A percentile compares a stretch with the other conserved stretches of the same genome.
Conservation (phyloP, 2,113 vertebrate species). For the Verasper variegatus region DNA sequence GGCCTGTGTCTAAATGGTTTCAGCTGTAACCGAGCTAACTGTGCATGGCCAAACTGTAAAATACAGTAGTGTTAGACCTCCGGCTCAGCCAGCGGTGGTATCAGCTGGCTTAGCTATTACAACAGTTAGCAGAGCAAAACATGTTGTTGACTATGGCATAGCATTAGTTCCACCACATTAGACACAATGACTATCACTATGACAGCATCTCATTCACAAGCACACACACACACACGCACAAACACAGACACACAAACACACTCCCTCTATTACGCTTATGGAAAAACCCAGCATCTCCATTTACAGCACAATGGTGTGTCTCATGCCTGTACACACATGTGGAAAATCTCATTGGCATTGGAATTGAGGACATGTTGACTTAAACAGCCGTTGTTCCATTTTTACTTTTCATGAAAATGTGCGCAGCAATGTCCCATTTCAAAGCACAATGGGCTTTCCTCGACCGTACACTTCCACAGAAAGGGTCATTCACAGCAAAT, state of each 20-base stretch:
- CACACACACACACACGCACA: constrained; percentile 29
- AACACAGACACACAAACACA: constrained; percentile 25
- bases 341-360: constrained; percentile 33
- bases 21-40: constrained; percentile 36
- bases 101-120: constrained; percentile 72
- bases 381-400: constrained; percentile 10
- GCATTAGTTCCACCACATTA: constrained; percentile 79
- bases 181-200: constrained; percentile 75
- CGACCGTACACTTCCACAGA: constrained; percentile 9
- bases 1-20: constrained; percentile 12
- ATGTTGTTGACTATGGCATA: constrained; percentile 73
- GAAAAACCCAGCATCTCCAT: constrained; percentile 44
- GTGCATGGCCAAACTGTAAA: constrained; percentile 46
- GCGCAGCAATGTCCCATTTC: constrained; percentile 12
- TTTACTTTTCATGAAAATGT: constrained; percentile 14
- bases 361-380: constrained; percentile 17
- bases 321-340: constrained; percentile 30
- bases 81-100: constrained; percentile 51
- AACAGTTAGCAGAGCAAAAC: constrained; percentile 75
- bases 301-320: constrained; percentile 59
- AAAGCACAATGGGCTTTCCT: constrained; percentile 32
- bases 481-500: constrained; percentile 35
- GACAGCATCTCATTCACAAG: constrained; percentile 67
- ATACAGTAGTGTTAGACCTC: constrained; percentile 45
- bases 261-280: constrained; percentile 25